Percentiles rank a stretch among this genome's conserved stretches.
Evolutionary conservation across 64 coral and sea anemone species (phyloP).

Genomic region (Porites australiensis): DNA sequence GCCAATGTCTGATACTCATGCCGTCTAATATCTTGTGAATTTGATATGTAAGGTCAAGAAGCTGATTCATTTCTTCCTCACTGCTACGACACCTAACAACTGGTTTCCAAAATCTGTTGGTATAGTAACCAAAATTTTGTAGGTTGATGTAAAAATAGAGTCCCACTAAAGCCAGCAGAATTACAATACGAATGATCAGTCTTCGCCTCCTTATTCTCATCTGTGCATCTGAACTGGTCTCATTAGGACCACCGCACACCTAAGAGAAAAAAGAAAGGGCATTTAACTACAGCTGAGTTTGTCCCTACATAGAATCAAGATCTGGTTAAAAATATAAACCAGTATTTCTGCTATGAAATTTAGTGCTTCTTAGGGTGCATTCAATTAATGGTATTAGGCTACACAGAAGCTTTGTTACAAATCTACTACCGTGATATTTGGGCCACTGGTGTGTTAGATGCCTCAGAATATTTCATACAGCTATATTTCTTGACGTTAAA

Average conservation of each 20-base stretch:
- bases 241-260: background rate
- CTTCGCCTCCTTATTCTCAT: background rate
- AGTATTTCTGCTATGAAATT: too few relatives aligned
- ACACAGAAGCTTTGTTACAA: too few relatives aligned
- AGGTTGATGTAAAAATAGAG: conserved; percentile 9
- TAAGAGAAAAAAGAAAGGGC: background rate
- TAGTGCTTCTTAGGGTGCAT: too few relatives aligned
- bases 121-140: conserved; percentile 27
- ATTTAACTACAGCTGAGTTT: background rate
- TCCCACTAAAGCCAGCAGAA: background rate
- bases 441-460: too few relatives aligned
- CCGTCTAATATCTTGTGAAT: conserved; percentile 42
- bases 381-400: too few relatives aligned
- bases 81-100: conserved; percentile 10
- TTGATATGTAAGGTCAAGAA: conserved; percentile 18
- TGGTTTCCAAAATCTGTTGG: conserved; percentile 13
- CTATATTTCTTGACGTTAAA: too few relatives aligned
- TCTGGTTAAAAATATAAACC: too few relatives aligned
- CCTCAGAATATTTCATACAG: too few relatives aligned
- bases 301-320: too few relatives aligned
- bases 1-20: conserved; percentile 41
- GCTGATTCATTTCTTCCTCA: conserved; percentile 27
- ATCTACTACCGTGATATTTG: too few relatives aligned
- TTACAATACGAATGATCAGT: background rate
- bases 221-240: background rate